Conservation (phyloP, 2,888 invertebrate genomes). For the Frankliniella intonsa region DNA sequence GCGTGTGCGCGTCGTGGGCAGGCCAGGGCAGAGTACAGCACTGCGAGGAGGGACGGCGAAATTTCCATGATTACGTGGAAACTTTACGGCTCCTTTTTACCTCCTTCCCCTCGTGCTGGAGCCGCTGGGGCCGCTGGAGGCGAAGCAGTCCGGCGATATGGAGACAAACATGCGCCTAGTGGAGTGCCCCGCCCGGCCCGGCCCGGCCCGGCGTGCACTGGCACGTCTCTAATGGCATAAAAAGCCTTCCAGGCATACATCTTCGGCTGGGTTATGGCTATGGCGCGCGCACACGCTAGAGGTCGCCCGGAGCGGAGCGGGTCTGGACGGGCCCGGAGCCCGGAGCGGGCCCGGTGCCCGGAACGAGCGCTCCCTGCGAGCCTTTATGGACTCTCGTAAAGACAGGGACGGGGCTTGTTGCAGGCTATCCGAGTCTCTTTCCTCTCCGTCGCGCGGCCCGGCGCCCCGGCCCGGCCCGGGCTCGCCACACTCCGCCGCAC, state of each 20-base stretch:
- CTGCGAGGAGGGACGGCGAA: neutral
- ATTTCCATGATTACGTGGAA: neutral
- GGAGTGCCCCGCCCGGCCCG: neutral
- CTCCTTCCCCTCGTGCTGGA: neutral
- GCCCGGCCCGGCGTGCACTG: neutral
- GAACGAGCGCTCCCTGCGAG: neutral
- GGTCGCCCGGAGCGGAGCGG: too few relatives aligned
- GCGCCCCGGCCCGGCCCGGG: too few relatives aligned
- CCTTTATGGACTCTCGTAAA: constrained; percentile 19
- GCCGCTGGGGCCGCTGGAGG: neutral
- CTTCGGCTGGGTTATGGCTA: constrained; percentile 7
- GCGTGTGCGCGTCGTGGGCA: neutral
- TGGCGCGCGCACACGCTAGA: neutral
- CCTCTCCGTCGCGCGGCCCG: too few relatives aligned
- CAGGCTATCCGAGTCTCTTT: neutral
- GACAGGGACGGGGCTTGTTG: constrained; percentile 2
- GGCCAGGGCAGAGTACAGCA: neutral
- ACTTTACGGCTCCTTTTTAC: neutral
- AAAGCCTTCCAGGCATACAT: neutral
- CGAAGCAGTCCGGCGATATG: neutral
- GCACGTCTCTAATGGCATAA: constrained; percentile 20
- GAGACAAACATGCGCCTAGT: constrained; percentile 3
- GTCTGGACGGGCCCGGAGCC: too few relatives aligned
- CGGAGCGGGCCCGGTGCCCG: too few relatives aligned
- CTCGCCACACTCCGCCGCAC: neutral